phyloP scores from a whole-genome alignment of 2,888 invertebrate species.

The Harpagoxenus sublaevis region DNA sequence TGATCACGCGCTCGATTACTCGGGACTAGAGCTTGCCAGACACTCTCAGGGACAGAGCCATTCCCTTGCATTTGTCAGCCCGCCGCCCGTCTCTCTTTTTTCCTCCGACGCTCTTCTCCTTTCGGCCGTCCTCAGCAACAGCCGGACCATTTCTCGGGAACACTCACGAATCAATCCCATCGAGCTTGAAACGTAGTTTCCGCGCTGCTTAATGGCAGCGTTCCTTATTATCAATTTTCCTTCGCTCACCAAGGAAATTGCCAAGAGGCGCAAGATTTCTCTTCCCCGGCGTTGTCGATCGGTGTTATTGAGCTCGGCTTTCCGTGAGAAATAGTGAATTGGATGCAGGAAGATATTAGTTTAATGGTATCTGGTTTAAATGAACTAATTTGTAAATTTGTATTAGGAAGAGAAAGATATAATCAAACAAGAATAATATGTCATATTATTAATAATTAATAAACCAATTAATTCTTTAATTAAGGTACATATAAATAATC shows the following conservation, averaged over 20 bases:
- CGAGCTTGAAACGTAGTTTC: slow-evolving; percentile 40
- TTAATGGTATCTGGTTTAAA: slow-evolving; percentile 25
- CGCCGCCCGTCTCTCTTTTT: slow-evolving; percentile 23
- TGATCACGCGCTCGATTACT: slow-evolving; percentile 74
- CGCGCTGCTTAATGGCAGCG: slow-evolving; percentile 33
- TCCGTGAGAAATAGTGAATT: slow-evolving; percentile 34
- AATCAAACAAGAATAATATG: not conserved
- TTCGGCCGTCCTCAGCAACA: slow-evolving; percentile 24
- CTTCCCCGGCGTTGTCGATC: slow-evolving; percentile 11
- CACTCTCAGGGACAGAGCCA: slow-evolving; percentile 65
- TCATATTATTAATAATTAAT: not conserved
- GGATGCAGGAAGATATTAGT: slow-evolving; percentile 26
- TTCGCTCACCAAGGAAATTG: slow-evolving; percentile 28
- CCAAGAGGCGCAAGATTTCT: slow-evolving; percentile 36
- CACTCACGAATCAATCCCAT: slow-evolving; percentile 48
- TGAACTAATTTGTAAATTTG: slow-evolving; percentile 18
- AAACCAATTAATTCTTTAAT: not conserved
- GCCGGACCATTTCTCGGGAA: slow-evolving; percentile 41
- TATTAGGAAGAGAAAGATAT: not conserved
- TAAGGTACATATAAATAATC: not conserved
- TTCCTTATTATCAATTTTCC: slow-evolving; percentile 50
- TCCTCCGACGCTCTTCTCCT: not conserved
- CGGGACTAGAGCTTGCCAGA: slow-evolving; percentile 58
- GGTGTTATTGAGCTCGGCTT: slow-evolving; percentile 28
- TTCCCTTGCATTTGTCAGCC: slow-evolving; percentile 70